Conservation (phyloP, 2,797 vertebrate genomes). For the Myripristis jacobus region DNA sequence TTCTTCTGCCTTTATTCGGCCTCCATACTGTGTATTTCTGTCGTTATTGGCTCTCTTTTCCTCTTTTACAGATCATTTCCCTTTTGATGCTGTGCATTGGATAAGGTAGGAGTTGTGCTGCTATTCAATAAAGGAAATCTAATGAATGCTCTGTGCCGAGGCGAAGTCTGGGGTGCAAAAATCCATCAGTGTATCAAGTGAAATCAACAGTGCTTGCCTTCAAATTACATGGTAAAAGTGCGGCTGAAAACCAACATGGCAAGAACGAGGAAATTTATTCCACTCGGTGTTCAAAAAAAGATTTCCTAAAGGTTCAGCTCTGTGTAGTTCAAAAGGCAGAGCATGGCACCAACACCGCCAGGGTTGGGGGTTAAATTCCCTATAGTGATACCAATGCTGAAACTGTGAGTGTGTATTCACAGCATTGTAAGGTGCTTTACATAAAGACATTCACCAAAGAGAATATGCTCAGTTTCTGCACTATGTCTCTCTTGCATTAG, state of each 20-base stretch:
- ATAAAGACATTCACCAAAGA: too few relatives aligned
- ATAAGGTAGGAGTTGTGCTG: slow-evolving; percentile 29
- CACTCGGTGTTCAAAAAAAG: not conserved
- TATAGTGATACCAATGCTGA: too few relatives aligned
- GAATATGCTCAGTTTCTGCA: too few relatives aligned
- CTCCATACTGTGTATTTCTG: slow-evolving; percentile 25
- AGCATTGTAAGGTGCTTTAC: too few relatives aligned
- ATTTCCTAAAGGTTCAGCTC: not conserved
- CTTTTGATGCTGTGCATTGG: slow-evolving; percentile 32
- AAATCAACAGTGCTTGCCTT: slow-evolving; percentile 11
- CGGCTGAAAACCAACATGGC: not conserved
- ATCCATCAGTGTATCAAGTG: slow-evolving; percentile 14
- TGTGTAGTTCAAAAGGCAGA: not conserved
- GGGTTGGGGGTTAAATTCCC: too few relatives aligned
- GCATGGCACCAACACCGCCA: not conserved
- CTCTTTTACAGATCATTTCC: slow-evolving; percentile 38
- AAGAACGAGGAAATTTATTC: not conserved
- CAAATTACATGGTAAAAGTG: not conserved
- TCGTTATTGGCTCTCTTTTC: slow-evolving; percentile 46
- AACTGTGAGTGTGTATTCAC: too few relatives aligned
- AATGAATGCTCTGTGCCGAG: slow-evolving; percentile 45
- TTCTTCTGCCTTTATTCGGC: slow-evolving; percentile 16
- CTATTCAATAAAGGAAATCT: slow-evolving; percentile 43
- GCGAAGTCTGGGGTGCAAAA: slow-evolving; percentile 7
- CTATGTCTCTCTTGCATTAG: too few relatives aligned